Percentiles rank a stretch among this genome's conserved stretches.
Conservation (phyloP, 2,113 vertebrate species). For the Misgurnus mizolepis region DNA sequence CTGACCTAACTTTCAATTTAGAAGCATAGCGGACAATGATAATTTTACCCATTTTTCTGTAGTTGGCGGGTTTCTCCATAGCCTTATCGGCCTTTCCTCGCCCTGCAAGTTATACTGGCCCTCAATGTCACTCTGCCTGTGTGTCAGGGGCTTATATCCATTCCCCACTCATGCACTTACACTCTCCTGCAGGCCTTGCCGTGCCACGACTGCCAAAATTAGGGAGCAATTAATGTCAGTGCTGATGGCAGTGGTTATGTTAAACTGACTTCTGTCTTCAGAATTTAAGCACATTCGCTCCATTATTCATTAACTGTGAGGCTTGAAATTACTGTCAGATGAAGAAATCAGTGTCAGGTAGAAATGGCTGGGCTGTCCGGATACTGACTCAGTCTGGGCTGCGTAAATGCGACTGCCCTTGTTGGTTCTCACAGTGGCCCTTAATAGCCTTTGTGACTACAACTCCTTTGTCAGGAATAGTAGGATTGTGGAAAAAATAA, state of each 20-base stretch:
- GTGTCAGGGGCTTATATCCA: constrained; percentile 53
- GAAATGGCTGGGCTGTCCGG: constrained; percentile 51
- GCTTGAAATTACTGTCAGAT: constrained; percentile 67
- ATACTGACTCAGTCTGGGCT: constrained; percentile 34
- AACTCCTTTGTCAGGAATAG: constrained; percentile 30
- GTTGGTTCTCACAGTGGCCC: constrained; percentile 22
- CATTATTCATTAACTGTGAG: constrained; percentile 70
- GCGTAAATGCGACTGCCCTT: constrained; percentile 41
- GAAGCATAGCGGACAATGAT: constrained; percentile 49
- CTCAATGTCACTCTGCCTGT: constrained; percentile 46
- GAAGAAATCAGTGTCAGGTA: constrained; percentile 67
- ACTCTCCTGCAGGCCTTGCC: constrained; percentile 48
- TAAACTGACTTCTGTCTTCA: constrained; percentile 69
- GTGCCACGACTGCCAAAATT: constrained; percentile 60
- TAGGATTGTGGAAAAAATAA: constrained; percentile 7
- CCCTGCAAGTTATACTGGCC: constrained; percentile 26
- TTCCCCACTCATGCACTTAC: constrained; percentile 53
- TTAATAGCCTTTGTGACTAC: constrained; percentile 47
- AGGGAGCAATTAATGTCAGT: constrained; percentile 69
- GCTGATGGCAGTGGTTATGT: constrained; percentile 67
- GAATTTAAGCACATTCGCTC: constrained; percentile 67
- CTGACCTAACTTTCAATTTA: constrained; percentile 47
- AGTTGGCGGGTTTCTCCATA: constrained; percentile 25
- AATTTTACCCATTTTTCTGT: constrained; percentile 49
- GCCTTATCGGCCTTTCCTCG: neutral